phyloP scores from a whole-genome alignment of 2,113 vertebrate genomes.

The Hystrix cristata region DNA sequence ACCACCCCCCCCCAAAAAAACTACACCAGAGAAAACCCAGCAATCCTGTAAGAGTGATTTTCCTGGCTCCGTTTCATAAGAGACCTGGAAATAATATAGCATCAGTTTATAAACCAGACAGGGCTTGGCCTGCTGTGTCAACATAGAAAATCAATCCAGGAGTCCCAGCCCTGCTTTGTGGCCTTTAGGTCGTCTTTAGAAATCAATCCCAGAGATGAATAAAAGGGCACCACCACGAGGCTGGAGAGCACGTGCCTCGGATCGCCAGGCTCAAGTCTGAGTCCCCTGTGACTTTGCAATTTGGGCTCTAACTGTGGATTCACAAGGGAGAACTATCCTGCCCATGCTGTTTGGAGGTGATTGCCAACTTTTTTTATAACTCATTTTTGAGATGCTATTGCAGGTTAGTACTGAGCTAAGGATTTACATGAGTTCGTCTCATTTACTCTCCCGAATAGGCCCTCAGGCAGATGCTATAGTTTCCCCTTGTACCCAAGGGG shows the following conservation, averaged over 20 bases:
- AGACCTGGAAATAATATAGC: conserved; percentile 77
- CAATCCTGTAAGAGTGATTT: conserved; percentile 29
- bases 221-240: conserved; percentile 13
- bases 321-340: not conserved
- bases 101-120: conserved; percentile 78
- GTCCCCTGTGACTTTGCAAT: not conserved
- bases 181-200: conserved; percentile 70
- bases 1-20: not conserved
- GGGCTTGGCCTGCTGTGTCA: conserved; percentile 63
- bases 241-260: not conserved
- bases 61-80: conserved; percentile 69
- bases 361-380: not conserved
- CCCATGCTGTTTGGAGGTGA: not conserved
- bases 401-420: not conserved
- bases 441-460: conserved; percentile 16
- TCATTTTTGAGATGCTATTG: not conserved
- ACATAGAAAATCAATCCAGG: conserved; percentile 76
- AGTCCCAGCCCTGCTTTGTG: conserved; percentile 66
- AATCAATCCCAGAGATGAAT: conserved; percentile 68
- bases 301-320: not conserved
- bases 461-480: not conserved
- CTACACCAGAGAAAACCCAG: conserved; percentile 10
- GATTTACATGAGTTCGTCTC: not conserved
- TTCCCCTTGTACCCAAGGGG: not conserved
- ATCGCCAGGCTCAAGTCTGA: not conserved